A percentile compares a stretch with the other conserved stretches of the same genome.
These are phyloP conservation scores for Acomys russatus DNA, from an alignment of 2,797 vertebrate species.

Conservation along the genomic window DNA sequence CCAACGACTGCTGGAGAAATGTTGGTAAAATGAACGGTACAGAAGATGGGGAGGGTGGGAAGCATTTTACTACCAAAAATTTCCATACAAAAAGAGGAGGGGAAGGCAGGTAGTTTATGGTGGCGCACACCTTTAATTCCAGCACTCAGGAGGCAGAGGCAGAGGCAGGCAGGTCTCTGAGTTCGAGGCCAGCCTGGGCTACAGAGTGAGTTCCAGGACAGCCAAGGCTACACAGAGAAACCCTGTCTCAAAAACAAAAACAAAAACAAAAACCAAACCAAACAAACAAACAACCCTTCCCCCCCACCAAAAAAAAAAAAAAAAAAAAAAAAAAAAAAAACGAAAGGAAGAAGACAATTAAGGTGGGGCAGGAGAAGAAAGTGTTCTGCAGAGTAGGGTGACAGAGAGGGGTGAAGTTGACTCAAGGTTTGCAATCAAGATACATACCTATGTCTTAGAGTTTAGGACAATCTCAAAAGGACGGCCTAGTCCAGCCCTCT, in stretches of 20 bases:
- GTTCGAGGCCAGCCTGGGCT: no score
- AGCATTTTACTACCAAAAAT: not conserved
- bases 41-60: not conserved
- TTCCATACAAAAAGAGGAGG: not conserved
- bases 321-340: no score
- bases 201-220: no score
- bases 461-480: constrained; percentile 10
- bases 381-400: not conserved
- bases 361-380: constrained; percentile 7
- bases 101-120: no score
- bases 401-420: constrained; percentile 5
- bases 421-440: not conserved
- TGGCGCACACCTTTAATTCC: no score
- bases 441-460: not conserved
- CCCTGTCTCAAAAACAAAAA: no score
- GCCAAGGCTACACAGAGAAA: no score
- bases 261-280: no score
- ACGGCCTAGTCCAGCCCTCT: not conserved
- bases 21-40: not conserved
- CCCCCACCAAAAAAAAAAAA: no score
- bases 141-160: no score
- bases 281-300: no score
- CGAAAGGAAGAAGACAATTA: not conserved
- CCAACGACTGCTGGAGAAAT: constrained; percentile 28
- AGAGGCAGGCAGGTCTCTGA: no score